phyloP scores from a whole-genome alignment of 1,140 invertebrate species.

The Drosophila murphyi region DNA sequence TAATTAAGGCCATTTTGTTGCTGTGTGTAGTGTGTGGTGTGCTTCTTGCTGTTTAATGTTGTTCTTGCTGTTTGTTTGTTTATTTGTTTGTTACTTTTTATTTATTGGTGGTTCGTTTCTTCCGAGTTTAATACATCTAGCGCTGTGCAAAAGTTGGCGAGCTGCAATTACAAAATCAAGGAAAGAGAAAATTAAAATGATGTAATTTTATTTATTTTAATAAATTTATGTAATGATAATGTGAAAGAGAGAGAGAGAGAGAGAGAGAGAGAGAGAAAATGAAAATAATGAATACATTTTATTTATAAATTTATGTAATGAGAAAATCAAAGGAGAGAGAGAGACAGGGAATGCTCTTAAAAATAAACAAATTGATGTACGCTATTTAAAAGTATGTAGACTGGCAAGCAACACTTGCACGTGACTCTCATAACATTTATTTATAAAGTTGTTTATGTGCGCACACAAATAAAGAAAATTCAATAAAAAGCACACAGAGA shows the following conservation, averaged over 20 bases:
- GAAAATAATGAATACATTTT: too few species aligned
- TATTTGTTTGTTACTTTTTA: slow-evolving; percentile 9
- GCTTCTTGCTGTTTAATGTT: slow-evolving; percentile 25
- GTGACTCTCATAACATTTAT: slow-evolving; percentile 16
- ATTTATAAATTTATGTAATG: too few species aligned
- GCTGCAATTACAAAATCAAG: slow-evolving; percentile 56
- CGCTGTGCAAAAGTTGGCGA: slow-evolving; percentile 45
- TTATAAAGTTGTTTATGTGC: neutral
- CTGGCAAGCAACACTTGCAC: neutral
- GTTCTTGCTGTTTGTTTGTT: slow-evolving; percentile 19
- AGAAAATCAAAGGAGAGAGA: too few species aligned
- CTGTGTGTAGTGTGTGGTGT: slow-evolving; percentile 63
- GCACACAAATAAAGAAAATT: neutral
- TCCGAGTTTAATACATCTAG: slow-evolving; percentile 40
- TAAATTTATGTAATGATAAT: too few species aligned
- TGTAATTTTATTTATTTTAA: neutral
- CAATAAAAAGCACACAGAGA: neutral
- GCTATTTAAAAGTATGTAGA: neutral
- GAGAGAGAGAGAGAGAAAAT: too few species aligned
- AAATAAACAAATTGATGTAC: too few species aligned
- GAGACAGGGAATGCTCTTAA: too few species aligned
- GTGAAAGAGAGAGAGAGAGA: too few species aligned
- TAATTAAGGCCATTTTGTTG: slow-evolving; percentile 87
- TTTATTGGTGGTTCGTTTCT: slow-evolving; percentile 47
- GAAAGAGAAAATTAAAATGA: slow-evolving; percentile 25